Base-by-base conservation (phyloP, 2,113 vertebrate species). In the Centropus bengalensis region DNA sequence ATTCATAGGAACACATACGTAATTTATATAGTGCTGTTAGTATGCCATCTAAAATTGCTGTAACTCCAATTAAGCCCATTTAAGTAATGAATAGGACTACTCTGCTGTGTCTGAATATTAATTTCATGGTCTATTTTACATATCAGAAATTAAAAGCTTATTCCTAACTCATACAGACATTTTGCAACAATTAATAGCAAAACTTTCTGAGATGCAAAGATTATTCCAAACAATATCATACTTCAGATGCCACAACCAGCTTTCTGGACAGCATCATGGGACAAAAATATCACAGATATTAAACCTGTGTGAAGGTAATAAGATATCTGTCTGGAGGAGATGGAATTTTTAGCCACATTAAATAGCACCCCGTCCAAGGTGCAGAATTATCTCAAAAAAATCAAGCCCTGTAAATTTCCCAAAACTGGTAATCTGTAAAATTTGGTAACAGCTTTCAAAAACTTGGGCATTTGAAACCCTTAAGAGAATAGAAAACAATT, bases 31-130 rank as follows among this genome's bases (percentile, higher is more conserved):
- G 68, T 89, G 63, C 38, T 96, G 59, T 67, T 73, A 70, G 32
- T 85, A 44, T 74, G 81, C 77, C 66, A 87, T 88, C 82, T 94
- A 82, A 94, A 97, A 95, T 94, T 92, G n/a, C 66, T 96, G 19
- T 89, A 79, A 54, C 68, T 93, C 47, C 67, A 97, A 95, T 96
- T 97, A 96, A 87, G 45, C 24, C 51, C 62, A 93, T 96, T 96
- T 96, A 91, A 95, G 86, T 93, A 94, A 95, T 94, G 75, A 92
- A 86, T 94, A 62, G 36, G 66, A 94, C 91, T 78, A 49, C 64
- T 94, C 45, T 93, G 49, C 62, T 86, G 78, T 93, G 44, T 88
- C 82, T 92, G 63, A 93, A 86, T 96, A 93, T 81, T 94, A 96
- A 96, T 93, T 94, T 44, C 45, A 91, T 69, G n/a, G 64, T 93